Evolutionary conservation across 2,797 vertebrate species (phyloP).

Genomic region (Ambastaia sidthimunki): DNA sequence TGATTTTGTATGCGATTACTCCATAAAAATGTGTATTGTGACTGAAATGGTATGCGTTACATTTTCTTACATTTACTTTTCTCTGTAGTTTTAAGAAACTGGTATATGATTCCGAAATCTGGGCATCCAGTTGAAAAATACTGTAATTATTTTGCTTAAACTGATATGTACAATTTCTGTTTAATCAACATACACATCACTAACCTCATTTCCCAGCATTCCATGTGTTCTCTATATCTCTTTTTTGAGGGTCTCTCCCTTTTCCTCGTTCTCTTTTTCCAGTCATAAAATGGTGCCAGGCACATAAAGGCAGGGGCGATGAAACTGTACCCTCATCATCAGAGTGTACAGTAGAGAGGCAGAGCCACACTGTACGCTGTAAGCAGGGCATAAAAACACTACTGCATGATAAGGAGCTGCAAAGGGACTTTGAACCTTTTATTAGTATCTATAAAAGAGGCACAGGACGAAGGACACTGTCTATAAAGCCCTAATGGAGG

Average conservation of each 20-base stretch:
- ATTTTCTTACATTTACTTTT: too few relatives aligned
- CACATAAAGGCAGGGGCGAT: constrained; percentile 51
- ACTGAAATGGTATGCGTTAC: background rate
- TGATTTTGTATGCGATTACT: too few relatives aligned
- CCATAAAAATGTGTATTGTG: too few relatives aligned
- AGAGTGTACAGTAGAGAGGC: constrained; percentile 57
- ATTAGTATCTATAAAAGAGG: constrained; percentile 63
- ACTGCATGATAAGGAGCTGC: constrained; percentile 59
- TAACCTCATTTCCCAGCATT: constrained; percentile 6
- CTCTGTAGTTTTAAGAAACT: background rate
- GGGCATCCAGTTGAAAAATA: too few relatives aligned
- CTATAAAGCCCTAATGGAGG: constrained; percentile 65
- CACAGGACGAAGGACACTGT: constrained; percentile 58
- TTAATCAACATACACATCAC: background rate
- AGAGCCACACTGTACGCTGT: constrained; percentile 39
- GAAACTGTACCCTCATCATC: constrained; percentile 55
- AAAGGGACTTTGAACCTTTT: constrained; percentile 62
- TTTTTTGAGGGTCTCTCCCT: constrained; percentile 39
- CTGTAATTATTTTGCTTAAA: constrained; percentile 2
- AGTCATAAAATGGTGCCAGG: constrained; percentile 56
- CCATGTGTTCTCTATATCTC: constrained; percentile 22
- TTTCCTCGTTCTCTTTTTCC: constrained; percentile 60
- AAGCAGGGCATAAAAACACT: constrained; percentile 56
- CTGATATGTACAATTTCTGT: constrained; percentile 73
- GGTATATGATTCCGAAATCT: background rate